A percentile compares a stretch with the other conserved stretches of the same genome.
Evolutionary conservation across 2,888 invertebrate species (phyloP).

Genomic region (Epinotia nisella): DNA sequence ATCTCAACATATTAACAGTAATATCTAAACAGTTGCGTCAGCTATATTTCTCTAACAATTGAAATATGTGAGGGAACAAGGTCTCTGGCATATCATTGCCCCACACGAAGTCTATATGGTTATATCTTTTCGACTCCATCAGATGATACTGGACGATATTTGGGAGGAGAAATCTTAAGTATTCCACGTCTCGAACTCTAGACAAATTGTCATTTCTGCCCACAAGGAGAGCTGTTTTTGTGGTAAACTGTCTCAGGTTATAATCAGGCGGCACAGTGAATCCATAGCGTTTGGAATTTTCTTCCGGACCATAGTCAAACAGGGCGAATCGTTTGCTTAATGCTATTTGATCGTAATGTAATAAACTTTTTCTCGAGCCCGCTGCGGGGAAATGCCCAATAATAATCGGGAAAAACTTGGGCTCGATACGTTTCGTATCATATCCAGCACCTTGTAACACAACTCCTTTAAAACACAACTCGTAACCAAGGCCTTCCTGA

Average conservation of each 20-base stretch:
- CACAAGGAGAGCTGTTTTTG: conserved; percentile 46
- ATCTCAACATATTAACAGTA: not conserved
- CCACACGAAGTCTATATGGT: conserved; percentile 45
- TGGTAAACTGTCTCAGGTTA: conserved; percentile 51
- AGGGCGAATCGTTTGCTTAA: conserved; percentile 48
- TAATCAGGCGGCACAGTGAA: conserved; percentile 50
- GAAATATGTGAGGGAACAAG: conserved; percentile 33
- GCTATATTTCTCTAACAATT: conserved; percentile 29
- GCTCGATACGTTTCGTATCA: conserved; percentile 50
- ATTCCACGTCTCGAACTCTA: conserved; percentile 42
- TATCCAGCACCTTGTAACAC: conserved; percentile 17
- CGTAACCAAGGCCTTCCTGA: conserved; percentile 15
- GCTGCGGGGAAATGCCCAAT: conserved; percentile 52
- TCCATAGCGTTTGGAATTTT: conserved; percentile 17
- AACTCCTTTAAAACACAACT: conserved; percentile 16
- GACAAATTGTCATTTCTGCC: conserved; percentile 41
- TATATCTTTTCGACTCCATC: conserved; percentile 37
- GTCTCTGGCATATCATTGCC: conserved; percentile 34
- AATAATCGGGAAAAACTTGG: conserved; percentile 47
- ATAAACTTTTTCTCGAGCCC: conserved; percentile 53
- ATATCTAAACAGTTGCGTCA: not conserved
- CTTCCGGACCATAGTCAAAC: conserved; percentile 39
- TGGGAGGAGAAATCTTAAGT: conserved; percentile 37
- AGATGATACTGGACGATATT: conserved; percentile 43
- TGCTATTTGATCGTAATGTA: conserved; percentile 54